Conservation (phyloP, 1,140 invertebrate genomes). For the Ylistrum balloti region DNA sequence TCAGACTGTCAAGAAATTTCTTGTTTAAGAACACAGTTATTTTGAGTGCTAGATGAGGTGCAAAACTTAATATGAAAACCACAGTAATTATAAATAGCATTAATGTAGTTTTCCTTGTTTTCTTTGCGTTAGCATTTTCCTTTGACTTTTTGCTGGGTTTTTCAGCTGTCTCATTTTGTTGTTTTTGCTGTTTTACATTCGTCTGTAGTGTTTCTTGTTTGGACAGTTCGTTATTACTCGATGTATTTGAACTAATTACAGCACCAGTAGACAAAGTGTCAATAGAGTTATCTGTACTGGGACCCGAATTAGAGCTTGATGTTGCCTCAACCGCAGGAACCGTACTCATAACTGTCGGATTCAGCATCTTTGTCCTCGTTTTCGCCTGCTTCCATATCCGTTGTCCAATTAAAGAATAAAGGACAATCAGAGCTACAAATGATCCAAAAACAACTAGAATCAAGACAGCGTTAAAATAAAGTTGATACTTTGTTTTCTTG, state of each 20-base stretch:
- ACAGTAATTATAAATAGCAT: conserved; percentile 12
- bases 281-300: not conserved
- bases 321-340: not conserved
- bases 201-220: not conserved
- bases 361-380: not conserved
- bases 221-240: not conserved
- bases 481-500: conserved; percentile 22
- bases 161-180: not conserved
- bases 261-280: not conserved
- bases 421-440: not conserved
- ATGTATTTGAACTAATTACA: not conserved
- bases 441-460: not conserved
- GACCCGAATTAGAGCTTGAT: not conserved
- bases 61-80: not conserved
- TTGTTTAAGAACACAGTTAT: conserved; percentile 16
- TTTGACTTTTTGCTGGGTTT: not conserved
- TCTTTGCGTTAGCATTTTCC: not conserved
- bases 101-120: conserved; percentile 14
- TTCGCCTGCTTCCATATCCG: not conserved
- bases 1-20: not conserved
- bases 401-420: conserved; percentile 7
- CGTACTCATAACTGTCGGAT: not conserved
- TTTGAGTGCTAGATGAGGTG: conserved; percentile 35
- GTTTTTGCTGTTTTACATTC: not conserved
- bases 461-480: conserved; percentile 2